phyloP scores from a whole-genome alignment of 2,888 invertebrate species.

The Lasioglossum zephyrum region DNA sequence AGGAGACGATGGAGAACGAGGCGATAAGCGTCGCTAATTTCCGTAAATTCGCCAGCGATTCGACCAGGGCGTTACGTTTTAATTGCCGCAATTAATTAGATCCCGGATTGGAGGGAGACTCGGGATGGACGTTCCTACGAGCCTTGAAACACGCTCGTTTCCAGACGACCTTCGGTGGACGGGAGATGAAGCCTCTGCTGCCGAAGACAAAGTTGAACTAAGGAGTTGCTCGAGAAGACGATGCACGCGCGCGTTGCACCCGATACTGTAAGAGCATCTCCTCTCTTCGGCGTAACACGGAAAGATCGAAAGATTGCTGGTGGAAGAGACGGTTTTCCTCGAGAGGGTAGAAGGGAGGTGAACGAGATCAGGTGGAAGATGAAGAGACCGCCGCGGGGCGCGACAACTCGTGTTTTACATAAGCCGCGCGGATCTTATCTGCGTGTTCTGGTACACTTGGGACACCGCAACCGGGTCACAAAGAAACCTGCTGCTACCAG shows the following conservation, averaged over 20 bases:
- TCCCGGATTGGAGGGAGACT: background rate
- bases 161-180: constrained; percentile 40
- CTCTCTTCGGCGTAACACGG: constrained; percentile 2
- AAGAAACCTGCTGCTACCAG: constrained; percentile 54
- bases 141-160: constrained; percentile 40
- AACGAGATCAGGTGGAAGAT: constrained; percentile 51
- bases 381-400: constrained; percentile 68
- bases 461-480: constrained; percentile 70
- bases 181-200: constrained; percentile 23
- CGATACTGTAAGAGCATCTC: background rate
- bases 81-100: constrained; percentile 64
- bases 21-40: constrained; percentile 62
- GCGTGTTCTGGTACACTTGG: constrained; percentile 43
- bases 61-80: constrained; percentile 59
- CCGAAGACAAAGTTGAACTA: constrained; percentile 33
- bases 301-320: constrained; percentile 3
- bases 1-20: constrained; percentile 7
- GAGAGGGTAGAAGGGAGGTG: background rate
- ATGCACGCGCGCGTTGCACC: background rate
- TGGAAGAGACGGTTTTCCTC: background rate
- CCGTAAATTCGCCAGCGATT: constrained; percentile 57
- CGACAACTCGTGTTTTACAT: constrained; percentile 78
- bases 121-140: background rate
- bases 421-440: constrained; percentile 77
- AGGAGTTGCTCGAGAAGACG: background rate